Percentiles rank a stretch among this genome's conserved stretches.
phyloP scores from a whole-genome alignment of 2,888 invertebrate species.

The Ornithoptera alexandrae region DNA sequence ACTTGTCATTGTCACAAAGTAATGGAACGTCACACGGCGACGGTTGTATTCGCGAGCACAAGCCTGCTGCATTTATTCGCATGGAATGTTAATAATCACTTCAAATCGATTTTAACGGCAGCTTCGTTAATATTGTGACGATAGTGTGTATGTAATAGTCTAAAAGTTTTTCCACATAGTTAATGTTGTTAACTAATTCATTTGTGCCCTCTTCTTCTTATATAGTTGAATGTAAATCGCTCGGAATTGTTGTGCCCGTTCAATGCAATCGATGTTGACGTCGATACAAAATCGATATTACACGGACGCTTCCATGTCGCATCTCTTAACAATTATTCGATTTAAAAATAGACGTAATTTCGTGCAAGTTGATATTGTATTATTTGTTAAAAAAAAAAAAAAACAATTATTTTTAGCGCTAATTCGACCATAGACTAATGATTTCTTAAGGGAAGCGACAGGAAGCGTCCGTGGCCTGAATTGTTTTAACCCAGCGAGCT shows the following conservation, averaged over 20 bases:
- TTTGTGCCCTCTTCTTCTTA: conserved; percentile 9
- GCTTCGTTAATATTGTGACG: background rate
- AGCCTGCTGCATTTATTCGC: conserved; percentile 3
- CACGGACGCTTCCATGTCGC: conserved; percentile 11
- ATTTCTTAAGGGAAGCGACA: background rate
- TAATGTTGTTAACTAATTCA: conserved; percentile 22
- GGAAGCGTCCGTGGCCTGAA: conserved; percentile 10
- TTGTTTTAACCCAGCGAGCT: conserved; percentile 20
- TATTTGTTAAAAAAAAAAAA: background rate
- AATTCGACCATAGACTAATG: conserved; percentile 7
- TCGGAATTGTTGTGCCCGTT: conserved; percentile 24
- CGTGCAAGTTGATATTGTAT: background rate
- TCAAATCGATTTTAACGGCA: background rate
- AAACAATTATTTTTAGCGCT: background rate
- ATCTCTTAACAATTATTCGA: background rate
- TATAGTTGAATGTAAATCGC: conserved; percentile 19
- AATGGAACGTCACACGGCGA: background rate
- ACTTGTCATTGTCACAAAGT: background rate
- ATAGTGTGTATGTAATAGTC: conserved; percentile 13
- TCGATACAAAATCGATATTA: background rate
- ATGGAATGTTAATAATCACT: background rate
- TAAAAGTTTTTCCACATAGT: conserved; percentile 21
- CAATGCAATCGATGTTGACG: conserved; percentile 21
- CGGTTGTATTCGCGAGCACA: background rate
- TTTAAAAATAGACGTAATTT: background rate